Evolutionary conservation across 1,140 invertebrate species (phyloP).

Genomic region (Anoplolepis gracilipes): DNA sequence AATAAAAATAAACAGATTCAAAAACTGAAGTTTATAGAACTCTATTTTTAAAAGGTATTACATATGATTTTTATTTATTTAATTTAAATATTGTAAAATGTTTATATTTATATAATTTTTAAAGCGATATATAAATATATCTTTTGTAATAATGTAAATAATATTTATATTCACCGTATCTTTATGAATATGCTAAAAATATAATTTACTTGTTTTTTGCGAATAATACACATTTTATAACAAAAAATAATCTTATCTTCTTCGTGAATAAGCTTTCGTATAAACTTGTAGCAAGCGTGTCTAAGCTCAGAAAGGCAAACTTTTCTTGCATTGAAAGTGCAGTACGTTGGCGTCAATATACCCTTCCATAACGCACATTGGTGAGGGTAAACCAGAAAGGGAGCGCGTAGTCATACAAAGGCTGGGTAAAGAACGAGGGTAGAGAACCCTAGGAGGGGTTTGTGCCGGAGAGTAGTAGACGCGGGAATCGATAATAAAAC

Average conservation of each 20-base stretch:
- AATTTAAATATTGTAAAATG: background rate
- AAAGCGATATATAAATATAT: background rate
- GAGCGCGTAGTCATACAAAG: slow-evolving; percentile 67
- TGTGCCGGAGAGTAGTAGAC: slow-evolving; percentile 67
- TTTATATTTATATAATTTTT: background rate
- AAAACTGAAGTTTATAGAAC: background rate
- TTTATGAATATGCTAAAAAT: background rate
- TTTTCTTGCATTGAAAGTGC: slow-evolving; percentile 39
- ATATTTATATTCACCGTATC: background rate
- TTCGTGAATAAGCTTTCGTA: background rate
- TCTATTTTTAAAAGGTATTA: background rate
- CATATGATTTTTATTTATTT: no score
- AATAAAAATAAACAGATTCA: background rate
- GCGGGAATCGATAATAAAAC: slow-evolving; percentile 82
- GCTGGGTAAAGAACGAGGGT: slow-evolving; percentile 63
- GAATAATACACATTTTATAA: background rate
- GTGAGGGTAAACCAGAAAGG: slow-evolving; percentile 60
- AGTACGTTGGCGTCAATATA: slow-evolving; percentile 37
- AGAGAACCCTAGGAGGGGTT: slow-evolving; percentile 62
- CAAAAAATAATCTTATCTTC: slow-evolving; percentile 26
- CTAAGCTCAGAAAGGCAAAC: slow-evolving; percentile 1
- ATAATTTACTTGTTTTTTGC: background rate
- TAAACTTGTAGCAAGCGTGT: background rate
- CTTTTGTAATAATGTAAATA: background rate
- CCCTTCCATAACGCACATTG: background rate